Evolutionary conservation across 2,113 vertebrate species (phyloP).

Genomic region (Agapornis roseicollis): DNA sequence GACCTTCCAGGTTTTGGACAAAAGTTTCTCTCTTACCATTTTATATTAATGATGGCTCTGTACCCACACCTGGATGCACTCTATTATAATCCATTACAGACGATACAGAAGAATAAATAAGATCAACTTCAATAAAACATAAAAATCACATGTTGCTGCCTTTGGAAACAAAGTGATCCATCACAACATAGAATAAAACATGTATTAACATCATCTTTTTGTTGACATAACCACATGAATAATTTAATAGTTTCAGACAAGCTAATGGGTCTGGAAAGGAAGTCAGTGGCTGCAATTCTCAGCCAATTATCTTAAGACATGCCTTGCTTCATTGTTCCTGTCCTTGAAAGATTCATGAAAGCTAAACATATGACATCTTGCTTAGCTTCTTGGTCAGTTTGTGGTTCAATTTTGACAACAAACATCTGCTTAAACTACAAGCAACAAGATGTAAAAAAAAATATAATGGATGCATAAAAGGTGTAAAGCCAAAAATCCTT

Average conservation of each 20-base stretch:
- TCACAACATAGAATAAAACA: not conserved
- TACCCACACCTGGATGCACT: not conserved
- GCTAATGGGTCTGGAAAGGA: not conserved
- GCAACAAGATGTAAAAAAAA: not conserved
- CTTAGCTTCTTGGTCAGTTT: not conserved
- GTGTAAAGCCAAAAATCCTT: not conserved
- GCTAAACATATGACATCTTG: not conserved
- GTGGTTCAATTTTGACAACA: not conserved
- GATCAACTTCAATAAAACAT: not conserved
- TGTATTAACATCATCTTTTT: not conserved
- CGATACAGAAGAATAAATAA: not conserved
- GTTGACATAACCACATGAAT: not conserved
- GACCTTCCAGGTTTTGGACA: not conserved
- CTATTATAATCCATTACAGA: not conserved
- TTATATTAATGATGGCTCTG: not conserved
- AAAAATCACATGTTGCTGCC: not conserved
- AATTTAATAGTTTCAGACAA: not conserved
- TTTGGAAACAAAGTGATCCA: not conserved
- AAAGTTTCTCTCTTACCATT: not conserved
- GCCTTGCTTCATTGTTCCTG: not conserved
- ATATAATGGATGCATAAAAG: not conserved
- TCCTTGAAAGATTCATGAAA: not conserved
- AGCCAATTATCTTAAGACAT: not conserved
- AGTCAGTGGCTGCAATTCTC: not conserved
- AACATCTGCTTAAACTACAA: not conserved